These are phyloP conservation scores for Pao palembangensis DNA, from an alignment of 2,113 vertebrate genomes.

Conservation along the genomic window DNA sequence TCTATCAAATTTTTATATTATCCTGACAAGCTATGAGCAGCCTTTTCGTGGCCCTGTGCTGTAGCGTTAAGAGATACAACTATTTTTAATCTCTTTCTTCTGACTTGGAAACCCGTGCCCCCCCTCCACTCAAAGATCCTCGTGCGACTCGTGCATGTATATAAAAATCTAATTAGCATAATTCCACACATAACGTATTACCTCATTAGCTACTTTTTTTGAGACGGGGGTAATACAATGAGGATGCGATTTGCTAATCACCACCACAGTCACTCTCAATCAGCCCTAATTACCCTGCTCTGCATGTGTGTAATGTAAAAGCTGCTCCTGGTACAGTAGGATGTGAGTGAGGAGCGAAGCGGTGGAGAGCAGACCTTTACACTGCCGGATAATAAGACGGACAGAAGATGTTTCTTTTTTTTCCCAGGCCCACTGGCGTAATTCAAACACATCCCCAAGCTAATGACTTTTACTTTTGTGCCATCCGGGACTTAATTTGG, in stretches of 20 bases:
- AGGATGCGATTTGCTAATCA: conserved; percentile 50
- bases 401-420: not conserved
- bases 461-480: conserved; percentile 41
- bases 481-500: conserved; percentile 25
- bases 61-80: not conserved
- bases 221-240: conserved; percentile 39
- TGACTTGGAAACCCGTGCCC: not conserved
- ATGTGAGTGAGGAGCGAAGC: conserved; percentile 24
- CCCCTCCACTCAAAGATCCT: not conserved
- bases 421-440: conserved; percentile 9
- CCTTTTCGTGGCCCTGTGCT: not conserved
- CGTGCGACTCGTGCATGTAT: conserved; percentile 1
- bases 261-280: conserved; percentile 47
- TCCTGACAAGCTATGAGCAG: conserved; percentile 7
- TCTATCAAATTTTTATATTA: conserved; percentile 11
- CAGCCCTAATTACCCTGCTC: conserved; percentile 47
- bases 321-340: not conserved
- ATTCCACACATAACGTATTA: conserved; percentile 45
- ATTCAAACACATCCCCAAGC: conserved; percentile 36
- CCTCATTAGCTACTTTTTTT: conserved; percentile 43
- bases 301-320: conserved; percentile 23
- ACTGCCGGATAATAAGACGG: conserved; percentile 29
- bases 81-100: conserved; percentile 9
- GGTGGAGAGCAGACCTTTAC: conserved; percentile 32
- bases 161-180: conserved; percentile 32